These are phyloP conservation scores for Zosterops lateralis DNA, from an alignment of 2,113 vertebrate genomes.

Conservation along the genomic window DNA sequence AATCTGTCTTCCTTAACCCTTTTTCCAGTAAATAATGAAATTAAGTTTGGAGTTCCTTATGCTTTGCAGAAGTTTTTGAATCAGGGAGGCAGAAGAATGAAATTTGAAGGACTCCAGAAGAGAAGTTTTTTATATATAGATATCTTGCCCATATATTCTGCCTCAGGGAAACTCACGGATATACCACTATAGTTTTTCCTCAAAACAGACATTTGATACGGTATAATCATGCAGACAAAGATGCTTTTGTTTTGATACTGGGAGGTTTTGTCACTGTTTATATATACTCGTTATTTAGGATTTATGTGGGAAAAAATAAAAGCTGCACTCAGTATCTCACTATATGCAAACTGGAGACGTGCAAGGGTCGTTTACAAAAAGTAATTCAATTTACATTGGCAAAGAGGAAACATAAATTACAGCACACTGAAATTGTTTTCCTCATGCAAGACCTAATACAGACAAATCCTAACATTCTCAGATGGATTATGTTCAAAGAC, in stretches of 20 bases:
- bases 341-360: not conserved
- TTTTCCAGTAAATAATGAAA: not conserved
- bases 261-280: not conserved
- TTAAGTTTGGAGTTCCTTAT: not conserved
- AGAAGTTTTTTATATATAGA: not conserved
- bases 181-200: not conserved
- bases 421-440: not conserved
- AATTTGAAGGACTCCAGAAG: not conserved
- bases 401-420: not conserved
- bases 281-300: not conserved
- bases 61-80: not conserved
- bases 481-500: not conserved
- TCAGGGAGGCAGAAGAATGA: not conserved
- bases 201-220: not conserved
- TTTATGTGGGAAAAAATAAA: slow-evolving; percentile 15
- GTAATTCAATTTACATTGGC: not conserved
- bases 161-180: not conserved
- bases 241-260: not conserved
- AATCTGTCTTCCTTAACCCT: not conserved
- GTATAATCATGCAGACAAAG: not conserved
- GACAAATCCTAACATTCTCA: not conserved
- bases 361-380: not conserved
- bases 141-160: not conserved
- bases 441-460: not conserved
- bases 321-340: not conserved